Percentiles rank a stretch among this genome's conserved stretches.
phyloP scores from a whole-genome alignment of 2,888 invertebrate genomes.

The Drosophila sordidula region DNA sequence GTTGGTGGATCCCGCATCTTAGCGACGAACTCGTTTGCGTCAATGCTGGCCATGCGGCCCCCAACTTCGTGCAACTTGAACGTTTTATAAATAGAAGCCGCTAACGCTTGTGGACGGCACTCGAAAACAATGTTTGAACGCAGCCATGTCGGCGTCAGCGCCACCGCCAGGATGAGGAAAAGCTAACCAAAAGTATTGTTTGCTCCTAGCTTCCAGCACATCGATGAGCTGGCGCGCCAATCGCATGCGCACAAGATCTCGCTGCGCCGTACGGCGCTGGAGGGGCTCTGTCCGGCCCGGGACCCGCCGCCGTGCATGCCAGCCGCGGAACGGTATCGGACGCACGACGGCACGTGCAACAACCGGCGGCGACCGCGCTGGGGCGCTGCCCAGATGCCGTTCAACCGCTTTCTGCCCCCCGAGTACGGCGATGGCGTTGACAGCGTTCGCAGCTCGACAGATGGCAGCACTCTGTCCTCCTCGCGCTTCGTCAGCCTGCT shows the following conservation, averaged over 20 bases:
- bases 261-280: conserved; percentile 83
- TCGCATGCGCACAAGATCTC: conserved; percentile 83
- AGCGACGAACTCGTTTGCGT: conserved; percentile 62
- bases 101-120: conserved; percentile 65
- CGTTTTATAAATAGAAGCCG: conserved; percentile 82
- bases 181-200: conserved; percentile 22
- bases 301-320: conserved; percentile 89
- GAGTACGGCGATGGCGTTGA: conserved; percentile 91
- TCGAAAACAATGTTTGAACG: conserved; percentile 71
- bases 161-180: conserved; percentile 30
- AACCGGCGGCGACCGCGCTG: conserved; percentile 91
- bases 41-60: conserved; percentile 16
- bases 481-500: conserved; percentile 90
- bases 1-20: conserved; percentile 64
- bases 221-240: conserved; percentile 83
- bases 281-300: conserved; percentile 88
- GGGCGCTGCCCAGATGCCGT: conserved; percentile 93
- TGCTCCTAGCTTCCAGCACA: conserved; percentile 80
- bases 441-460: conserved; percentile 86
- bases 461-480: conserved; percentile 89
- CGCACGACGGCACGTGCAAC: conserved; percentile 95
- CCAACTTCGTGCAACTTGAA: conserved; percentile 44
- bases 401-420: conserved; percentile 92
- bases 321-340: conserved; percentile 91
- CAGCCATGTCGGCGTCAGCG: conserved; percentile 51